phyloP scores from a whole-genome alignment of 2,888 invertebrate genomes.

The Eupithecia abbreviata region DNA sequence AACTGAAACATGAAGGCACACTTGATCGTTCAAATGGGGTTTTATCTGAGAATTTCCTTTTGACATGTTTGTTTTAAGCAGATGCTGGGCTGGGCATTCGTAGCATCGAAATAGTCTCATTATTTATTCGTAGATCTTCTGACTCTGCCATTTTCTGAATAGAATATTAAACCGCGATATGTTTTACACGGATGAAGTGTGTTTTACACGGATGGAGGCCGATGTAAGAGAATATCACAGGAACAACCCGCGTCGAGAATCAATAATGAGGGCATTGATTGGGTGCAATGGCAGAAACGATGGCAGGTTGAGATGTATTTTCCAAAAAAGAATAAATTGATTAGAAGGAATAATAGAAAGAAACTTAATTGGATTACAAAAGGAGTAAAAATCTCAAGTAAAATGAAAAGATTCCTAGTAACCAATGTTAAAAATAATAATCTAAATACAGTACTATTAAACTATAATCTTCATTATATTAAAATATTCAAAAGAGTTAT shows the following conservation, averaged over 20 bases:
- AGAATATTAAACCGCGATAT: slow-evolving; percentile 9
- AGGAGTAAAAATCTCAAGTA: too few species aligned
- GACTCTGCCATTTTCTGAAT: slow-evolving; percentile 13
- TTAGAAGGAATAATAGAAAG: too few species aligned
- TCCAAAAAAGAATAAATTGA: too few species aligned
- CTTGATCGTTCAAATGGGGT: slow-evolving; percentile 40
- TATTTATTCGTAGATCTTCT: slow-evolving; percentile 10
- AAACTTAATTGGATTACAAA: too few species aligned
- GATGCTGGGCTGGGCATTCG: not conserved
- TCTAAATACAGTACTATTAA: too few species aligned
- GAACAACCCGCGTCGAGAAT: not conserved
- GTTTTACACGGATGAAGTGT: not conserved
- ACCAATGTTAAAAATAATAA: too few species aligned
- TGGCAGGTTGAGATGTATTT: not conserved
- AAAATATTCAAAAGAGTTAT: too few species aligned
- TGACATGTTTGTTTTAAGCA: slow-evolving; percentile 20
- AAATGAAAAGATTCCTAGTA: too few species aligned
- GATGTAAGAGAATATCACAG: not conserved
- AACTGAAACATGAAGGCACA: slow-evolving; percentile 63
- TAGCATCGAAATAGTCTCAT: slow-evolving; percentile 16
- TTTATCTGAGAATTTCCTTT: slow-evolving; percentile 26
- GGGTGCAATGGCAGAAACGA: not conserved
- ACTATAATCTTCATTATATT: too few species aligned
- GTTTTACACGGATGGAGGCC: not conserved
- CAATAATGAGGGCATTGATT: not conserved